phyloP scores from a whole-genome alignment of 2,113 vertebrate genomes.

The Clarias magur region DNA sequence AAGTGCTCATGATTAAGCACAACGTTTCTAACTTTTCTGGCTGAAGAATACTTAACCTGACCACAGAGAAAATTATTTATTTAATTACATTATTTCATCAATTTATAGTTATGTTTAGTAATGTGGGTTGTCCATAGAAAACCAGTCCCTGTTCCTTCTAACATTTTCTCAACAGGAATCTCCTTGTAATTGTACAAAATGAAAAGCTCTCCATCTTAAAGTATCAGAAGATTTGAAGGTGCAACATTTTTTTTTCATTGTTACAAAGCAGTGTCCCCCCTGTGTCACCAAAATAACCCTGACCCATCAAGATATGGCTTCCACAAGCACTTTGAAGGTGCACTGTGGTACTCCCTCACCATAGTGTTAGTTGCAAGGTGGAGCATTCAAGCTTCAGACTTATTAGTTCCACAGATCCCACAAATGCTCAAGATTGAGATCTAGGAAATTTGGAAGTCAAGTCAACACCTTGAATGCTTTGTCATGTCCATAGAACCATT shows the following conservation, averaged over 20 bases:
- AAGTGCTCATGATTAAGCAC: too few relatives aligned
- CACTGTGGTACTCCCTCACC: too few relatives aligned
- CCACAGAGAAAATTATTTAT: not conserved
- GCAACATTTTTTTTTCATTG: not conserved
- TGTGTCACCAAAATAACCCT: too few relatives aligned
- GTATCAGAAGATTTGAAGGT: not conserved
- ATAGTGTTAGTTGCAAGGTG: too few relatives aligned
- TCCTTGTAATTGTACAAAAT: not conserved
- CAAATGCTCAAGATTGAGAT: too few relatives aligned
- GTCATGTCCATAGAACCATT: too few relatives aligned
- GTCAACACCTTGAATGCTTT: too few relatives aligned
- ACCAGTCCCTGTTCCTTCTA: not conserved
- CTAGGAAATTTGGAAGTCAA: too few relatives aligned
- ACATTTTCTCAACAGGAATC: not conserved
- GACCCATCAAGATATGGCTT: too few relatives aligned
- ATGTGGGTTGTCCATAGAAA: not conserved
- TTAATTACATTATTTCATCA: not conserved
- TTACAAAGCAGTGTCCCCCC: not conserved
- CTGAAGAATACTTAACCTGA: not conserved
- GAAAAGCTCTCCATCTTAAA: not conserved
- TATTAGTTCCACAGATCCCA: too few relatives aligned
- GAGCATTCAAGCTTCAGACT: too few relatives aligned
- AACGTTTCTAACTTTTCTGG: not conserved
- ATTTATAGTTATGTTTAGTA: not conserved
- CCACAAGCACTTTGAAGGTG: too few relatives aligned